Evolutionary conservation across 2,888 invertebrate genomes (phyloP), one percentile per base, ranked within the genome.

Genomic region (Lomographa bimaculata): DNA sequence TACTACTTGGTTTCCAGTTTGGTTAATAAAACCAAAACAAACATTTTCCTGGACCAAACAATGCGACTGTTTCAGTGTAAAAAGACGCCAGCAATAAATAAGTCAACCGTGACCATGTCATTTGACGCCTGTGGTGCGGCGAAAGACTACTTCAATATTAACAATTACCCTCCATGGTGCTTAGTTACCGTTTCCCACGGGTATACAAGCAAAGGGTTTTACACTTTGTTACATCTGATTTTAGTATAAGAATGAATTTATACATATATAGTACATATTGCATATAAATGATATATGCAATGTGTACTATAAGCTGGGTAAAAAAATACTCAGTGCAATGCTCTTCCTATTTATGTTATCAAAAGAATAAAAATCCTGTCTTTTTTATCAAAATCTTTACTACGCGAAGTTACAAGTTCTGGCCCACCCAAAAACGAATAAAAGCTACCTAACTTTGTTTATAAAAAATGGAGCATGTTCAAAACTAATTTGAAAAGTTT

Each of bases 401-500:
- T 11, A n/a, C 11, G 16, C 12, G 10, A 20, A 25, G 7, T 34
- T 27, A 14, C 24, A 29, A 39, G 42, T 28, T 29, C 37, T 16
- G 16, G 16, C 41, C 35, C 37, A 23, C 30, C 46, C 35, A 27
- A 37, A 42, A 14, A 8, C 32, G 39, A 50, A 53, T 42, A 49
- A 45, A 49, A 50, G 30, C 36, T 19, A 41, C 40, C 36, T 41
- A 59, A 60, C 57, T 61, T 59, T 52, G 54, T 60, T 62, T 60
- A 58, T 57, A 60, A 61, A 61, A 60, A 62, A 46, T 56, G 54
- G 59, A 57, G 56, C 64, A 67, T 69, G 62, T 71, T 68, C 60
- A 61, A 73, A 78, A 73, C 63, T 72, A 74, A 82, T 83, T 79
- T 76, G 53, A 77, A 78, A 81, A 81, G 73, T 81, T 82, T 79